Evolutionary conservation across 1,140 invertebrate species (phyloP).

Genomic region (Plectrocnemia conspersa): DNA sequence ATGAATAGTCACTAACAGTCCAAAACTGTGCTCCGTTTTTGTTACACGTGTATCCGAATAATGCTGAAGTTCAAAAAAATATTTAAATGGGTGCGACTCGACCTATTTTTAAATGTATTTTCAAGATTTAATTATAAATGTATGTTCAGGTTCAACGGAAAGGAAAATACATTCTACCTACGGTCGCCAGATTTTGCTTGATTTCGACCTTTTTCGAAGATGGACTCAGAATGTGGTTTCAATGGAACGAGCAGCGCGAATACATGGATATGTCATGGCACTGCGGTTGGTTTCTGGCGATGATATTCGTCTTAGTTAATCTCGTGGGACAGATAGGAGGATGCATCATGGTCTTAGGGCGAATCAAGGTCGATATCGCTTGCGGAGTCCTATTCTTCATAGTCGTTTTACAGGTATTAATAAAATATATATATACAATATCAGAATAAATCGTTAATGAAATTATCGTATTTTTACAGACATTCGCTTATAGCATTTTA

Average conservation of each 20-base stretch:
- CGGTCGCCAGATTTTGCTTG: slow-evolving; percentile 92
- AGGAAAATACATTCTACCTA: slow-evolving; percentile 91
- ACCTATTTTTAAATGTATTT: no score
- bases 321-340: slow-evolving; percentile 92
- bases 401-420: slow-evolving; percentile 82
- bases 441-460: neutral
- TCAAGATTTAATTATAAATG: neutral
- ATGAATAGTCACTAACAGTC: no score
- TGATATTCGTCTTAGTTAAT: slow-evolving; percentile 81
- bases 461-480: slow-evolving; percentile 61
- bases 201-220: slow-evolving; percentile 99
- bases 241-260: slow-evolving; percentile 96
- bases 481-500: slow-evolving; percentile 94
- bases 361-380: slow-evolving; percentile 90
- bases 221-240: slow-evolving; percentile 98
- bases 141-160: slow-evolving; percentile 78
- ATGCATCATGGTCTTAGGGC: slow-evolving; percentile 90
- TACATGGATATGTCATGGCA: slow-evolving; percentile 98
- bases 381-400: slow-evolving; percentile 94
- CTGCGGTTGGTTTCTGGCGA: slow-evolving; percentile 91
- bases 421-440: neutral
- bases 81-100: no score
- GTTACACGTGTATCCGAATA: no score
- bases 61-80: no score
- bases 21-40: no score